Conservation (phyloP, 2,888 invertebrate species). For the Chironomus tentans region DNA sequence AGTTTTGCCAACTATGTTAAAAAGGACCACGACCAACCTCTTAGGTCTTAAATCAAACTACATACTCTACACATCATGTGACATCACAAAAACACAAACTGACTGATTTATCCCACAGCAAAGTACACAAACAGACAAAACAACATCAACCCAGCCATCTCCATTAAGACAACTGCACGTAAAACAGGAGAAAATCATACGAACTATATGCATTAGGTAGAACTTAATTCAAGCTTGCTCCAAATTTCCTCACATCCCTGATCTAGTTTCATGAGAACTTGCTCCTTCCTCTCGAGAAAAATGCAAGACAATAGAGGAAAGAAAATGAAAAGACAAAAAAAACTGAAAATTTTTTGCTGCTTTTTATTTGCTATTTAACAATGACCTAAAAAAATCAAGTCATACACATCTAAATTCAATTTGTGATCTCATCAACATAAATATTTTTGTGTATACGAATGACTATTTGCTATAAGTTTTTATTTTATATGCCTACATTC, state of each 20-base stretch:
- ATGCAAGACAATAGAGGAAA: background rate
- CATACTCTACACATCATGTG: no score
- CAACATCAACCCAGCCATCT: background rate
- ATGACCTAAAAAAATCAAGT: constrained; percentile 26
- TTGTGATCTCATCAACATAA: constrained; percentile 27
- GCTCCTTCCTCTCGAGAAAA: background rate
- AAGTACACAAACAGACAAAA: background rate
- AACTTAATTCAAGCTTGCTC: background rate
- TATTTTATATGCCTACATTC: background rate
- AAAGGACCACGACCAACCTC: no score
- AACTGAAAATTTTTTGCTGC: background rate
- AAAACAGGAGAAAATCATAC: background rate
- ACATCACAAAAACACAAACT: no score
- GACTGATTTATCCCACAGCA: no score
- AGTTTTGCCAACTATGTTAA: no score
- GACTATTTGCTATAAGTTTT: background rate
- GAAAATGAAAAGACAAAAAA: no score
- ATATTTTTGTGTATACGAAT: background rate
- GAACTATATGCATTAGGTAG: background rate
- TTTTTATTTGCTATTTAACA: constrained; percentile 25
- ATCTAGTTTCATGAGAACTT: background rate
- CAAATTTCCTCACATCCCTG: background rate
- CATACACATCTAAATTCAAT: constrained; percentile 25
- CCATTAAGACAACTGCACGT: background rate
- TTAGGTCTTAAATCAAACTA: no score